Percentiles rank a stretch among this genome's conserved stretches.
phyloP scores from a whole-genome alignment of 2,888 invertebrate genomes.

The Hirudinaria manillensis region DNA sequence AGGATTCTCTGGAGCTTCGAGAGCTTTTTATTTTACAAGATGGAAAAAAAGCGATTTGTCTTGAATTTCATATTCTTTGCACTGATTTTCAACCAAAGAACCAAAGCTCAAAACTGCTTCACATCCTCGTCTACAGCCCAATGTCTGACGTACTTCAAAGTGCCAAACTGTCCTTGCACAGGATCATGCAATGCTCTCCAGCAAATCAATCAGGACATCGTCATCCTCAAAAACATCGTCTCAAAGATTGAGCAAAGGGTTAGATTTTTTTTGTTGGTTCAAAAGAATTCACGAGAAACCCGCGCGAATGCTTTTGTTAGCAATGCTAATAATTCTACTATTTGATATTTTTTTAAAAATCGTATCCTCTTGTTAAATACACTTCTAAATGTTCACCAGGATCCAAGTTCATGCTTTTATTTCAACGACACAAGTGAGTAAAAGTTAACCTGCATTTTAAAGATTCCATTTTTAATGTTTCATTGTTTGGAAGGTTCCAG shows the following conservation, averaged over 20 bases:
- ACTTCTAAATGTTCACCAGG: background rate
- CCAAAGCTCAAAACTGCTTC: too few species aligned
- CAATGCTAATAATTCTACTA: too few species aligned
- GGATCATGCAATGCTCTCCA: background rate
- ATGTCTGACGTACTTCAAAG: background rate
- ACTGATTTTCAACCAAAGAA: too few species aligned
- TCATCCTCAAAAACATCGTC: background rate
- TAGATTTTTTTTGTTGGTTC: background rate
- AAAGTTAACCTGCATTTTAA: background rate
- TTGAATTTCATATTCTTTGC: too few species aligned
- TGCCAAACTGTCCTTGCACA: conserved; percentile 1
- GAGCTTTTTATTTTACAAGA: too few species aligned
- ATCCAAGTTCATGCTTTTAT: conserved; percentile 9
- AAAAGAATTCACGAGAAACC: too few species aligned
- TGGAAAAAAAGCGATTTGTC: too few species aligned
- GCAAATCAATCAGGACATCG: background rate
- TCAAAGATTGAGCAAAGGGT: conserved; percentile 9
- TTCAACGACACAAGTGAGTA: conserved; percentile 4
- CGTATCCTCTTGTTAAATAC: too few species aligned
- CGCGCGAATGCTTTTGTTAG: too few species aligned
- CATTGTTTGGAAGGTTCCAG: background rate
- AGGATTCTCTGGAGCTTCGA: too few species aligned
- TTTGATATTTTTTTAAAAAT: too few species aligned
- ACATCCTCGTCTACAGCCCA: too few species aligned
- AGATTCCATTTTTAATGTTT: background rate